Percentiles rank a stretch among this genome's conserved stretches.
These are phyloP conservation scores for Ganaspis brasiliensis DNA, from an alignment of 2,888 invertebrate species.

Conservation along the genomic window DNA sequence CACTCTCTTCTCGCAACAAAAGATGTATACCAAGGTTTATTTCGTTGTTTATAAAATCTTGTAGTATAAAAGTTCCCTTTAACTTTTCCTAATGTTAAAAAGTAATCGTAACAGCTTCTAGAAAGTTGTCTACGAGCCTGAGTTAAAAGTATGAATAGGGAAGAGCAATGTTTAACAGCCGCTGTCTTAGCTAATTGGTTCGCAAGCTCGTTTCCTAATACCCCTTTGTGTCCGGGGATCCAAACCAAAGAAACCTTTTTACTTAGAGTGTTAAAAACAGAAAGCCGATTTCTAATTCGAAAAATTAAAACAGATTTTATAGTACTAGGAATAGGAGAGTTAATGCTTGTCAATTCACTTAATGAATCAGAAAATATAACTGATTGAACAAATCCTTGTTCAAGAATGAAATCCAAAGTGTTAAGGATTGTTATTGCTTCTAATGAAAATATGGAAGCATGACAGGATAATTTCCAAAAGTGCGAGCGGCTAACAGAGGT, in stretches of 20 bases:
- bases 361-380: background rate
- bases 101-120: background rate
- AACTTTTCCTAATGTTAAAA: background rate
- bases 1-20: background rate
- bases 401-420: background rate
- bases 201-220: background rate
- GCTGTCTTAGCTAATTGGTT: background rate
- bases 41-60: background rate
- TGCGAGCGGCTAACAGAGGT: background rate
- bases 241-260: background rate
- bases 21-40: background rate
- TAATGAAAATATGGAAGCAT: background rate
- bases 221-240: background rate
- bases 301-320: background rate
- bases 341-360: background rate
- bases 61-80: background rate
- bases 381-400: background rate
- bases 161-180: background rate
- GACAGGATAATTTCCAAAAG: too few species aligned
- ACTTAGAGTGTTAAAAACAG: background rate
- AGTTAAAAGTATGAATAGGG: background rate
- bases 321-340: background rate
- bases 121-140: background rate
- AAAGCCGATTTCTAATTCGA: background rate
- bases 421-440: constrained; percentile 3